Evolutionary conservation across 2,888 invertebrate genomes (phyloP).

Genomic region (Apoderus coryli): DNA sequence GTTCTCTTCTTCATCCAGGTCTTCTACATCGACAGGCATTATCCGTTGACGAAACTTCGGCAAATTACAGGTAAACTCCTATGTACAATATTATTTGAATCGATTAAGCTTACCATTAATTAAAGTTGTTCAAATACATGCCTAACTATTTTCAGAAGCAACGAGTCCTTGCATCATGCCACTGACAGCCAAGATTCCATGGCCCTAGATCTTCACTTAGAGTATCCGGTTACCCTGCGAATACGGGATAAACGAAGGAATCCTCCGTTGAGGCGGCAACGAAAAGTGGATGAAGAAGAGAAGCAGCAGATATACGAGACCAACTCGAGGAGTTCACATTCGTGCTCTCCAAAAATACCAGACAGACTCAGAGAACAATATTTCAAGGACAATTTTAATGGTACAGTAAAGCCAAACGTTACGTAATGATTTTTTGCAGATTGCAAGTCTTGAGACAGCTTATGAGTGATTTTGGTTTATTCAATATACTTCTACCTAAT

Average conservation of each 20-base stretch:
- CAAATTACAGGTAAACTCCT: conserved; percentile 28
- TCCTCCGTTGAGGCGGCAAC: conserved; percentile 60
- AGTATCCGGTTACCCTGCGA: conserved; percentile 41
- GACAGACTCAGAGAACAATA: conserved; percentile 22
- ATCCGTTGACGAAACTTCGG: conserved; percentile 60
- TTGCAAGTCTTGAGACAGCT: too few species aligned
- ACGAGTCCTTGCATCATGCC: conserved; percentile 38
- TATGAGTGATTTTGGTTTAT: too few species aligned
- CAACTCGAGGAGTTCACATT: conserved; percentile 25
- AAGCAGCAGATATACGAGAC: conserved; percentile 18
- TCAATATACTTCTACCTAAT: too few species aligned
- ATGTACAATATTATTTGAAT: too few species aligned
- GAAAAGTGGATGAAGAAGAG: conserved; percentile 57
- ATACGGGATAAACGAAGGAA: conserved; percentile 50
- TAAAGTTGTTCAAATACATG: too few species aligned
- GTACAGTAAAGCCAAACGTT: too few species aligned
- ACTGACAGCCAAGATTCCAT: conserved; percentile 54
- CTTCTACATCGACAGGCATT: conserved; percentile 64
- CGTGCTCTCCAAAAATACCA: conserved; percentile 25
- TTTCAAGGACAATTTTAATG: conserved; percentile 20
- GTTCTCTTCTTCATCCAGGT: conserved; percentile 45
- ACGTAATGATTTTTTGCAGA: too few species aligned
- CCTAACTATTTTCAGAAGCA: conserved; percentile 29
- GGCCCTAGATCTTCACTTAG: conserved; percentile 60
- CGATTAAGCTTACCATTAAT: too few species aligned